These are phyloP conservation scores for Ostrea denselamellosa DNA, from an alignment of 1,140 invertebrate species.

Conservation along the genomic window DNA sequence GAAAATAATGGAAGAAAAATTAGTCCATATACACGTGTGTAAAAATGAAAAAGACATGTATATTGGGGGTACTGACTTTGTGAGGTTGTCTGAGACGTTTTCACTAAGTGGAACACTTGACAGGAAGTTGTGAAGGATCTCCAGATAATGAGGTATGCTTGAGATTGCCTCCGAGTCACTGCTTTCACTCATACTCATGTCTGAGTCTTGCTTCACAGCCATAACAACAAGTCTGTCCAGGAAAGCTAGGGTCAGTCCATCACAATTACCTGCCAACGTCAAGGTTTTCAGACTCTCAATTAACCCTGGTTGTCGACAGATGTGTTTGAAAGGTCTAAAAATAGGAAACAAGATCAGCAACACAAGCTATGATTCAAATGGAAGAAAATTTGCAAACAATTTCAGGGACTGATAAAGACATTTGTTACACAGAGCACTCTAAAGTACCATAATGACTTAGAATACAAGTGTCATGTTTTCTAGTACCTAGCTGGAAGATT, in stretches of 20 bases:
- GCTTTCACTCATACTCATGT: constrained; percentile 63
- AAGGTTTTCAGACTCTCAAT: constrained; percentile 59
- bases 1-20: constrained; percentile 40
- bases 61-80: constrained; percentile 52
- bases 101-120: constrained; percentile 51
- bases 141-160: constrained; percentile 51
- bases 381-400: no score
- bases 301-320: constrained; percentile 63
- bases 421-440: no score
- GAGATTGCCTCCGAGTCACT: constrained; percentile 62
- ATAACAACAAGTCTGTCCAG: constrained; percentile 65
- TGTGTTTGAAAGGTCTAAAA: constrained; percentile 68
- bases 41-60: no score
- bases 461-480: neutral
- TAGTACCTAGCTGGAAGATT: constrained; percentile 1
- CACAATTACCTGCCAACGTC: constrained; percentile 55
- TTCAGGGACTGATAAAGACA: no score
- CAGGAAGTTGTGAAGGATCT: constrained; percentile 58
- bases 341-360: neutral
- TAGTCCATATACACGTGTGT: no score
- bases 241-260: constrained; percentile 59
- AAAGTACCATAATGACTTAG: no score
- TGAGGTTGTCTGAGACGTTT: constrained; percentile 41
- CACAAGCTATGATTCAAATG: neutral
- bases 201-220: constrained; percentile 64